Base-by-base conservation (phyloP, 2,797 vertebrate species). In the Orestias chungarensis region DNA sequence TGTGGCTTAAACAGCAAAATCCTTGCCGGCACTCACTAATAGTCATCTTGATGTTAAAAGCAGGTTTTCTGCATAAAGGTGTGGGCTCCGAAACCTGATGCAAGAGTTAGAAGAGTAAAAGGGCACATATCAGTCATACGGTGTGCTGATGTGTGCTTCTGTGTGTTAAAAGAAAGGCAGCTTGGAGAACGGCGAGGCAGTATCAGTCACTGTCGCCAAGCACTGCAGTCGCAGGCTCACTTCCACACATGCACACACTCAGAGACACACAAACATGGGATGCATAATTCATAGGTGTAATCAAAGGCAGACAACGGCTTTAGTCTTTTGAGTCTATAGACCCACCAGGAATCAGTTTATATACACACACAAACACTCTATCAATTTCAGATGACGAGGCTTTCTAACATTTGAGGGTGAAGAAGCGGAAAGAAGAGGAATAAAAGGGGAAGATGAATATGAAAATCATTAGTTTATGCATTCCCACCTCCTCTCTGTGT, bases 131-230 rank as follows among this genome's bases (percentile, higher is more conserved):
- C 81, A 74, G 79, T 78, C 76, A 71, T 44, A 71, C 64, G 42
- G 66, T 70, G 61, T 67, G 46, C 46, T 31, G 66, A 67, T 59
- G 62, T 71, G 6, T 52, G 71, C 67, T 61, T 65, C 27, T 67
- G 27, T 73, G 71, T 64, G 61, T 70, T 5, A 33, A n/a, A 23
- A 46, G 54, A 35, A 33, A 29, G 47, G 33, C 25, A 14, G 50
- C 1, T 3, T 74, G 59, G 67, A 78, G 82, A 88, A 89, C 79
- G 85, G 73, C 84, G 64, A 89, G 81, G 76, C 77, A n/a, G 78
- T 73, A 91, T 91, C 89, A 85, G 86, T 93, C 90, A 89, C 74
- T 92, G 90, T 91, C 89, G 86, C 77, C 70, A 74, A 79, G 78
- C 81, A 74, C 88, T 77, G 90, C 90, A 87, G 87, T 91, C 69